These are phyloP conservation scores for Melanotaenia trifasciata DNA, from an alignment of 2,797 vertebrate species.

Conservation along the genomic window DNA sequence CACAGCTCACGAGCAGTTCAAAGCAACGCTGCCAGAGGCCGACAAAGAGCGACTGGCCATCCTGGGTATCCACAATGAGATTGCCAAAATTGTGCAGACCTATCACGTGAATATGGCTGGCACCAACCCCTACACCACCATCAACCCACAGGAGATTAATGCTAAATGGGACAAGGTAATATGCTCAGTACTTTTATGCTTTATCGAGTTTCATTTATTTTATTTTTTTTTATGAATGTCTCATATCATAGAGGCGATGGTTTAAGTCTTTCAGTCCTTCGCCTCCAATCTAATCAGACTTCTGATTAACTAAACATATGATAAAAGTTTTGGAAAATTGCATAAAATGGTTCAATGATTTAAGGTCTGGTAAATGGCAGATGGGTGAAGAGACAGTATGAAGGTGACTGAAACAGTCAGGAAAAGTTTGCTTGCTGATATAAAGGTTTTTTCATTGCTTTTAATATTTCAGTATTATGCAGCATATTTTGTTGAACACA, in stretches of 20 bases:
- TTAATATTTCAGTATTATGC: slow-evolving; percentile 4
- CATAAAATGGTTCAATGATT: not conserved
- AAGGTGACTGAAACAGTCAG: not conserved
- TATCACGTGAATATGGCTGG: slow-evolving; percentile 98
- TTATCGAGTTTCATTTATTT: not conserved
- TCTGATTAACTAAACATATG: not conserved
- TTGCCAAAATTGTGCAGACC: slow-evolving; percentile 96
- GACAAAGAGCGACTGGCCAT: slow-evolving; percentile 97
- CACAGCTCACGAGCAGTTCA: slow-evolving; percentile 97
- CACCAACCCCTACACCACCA: slow-evolving; percentile 95
- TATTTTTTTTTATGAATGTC: not conserved
- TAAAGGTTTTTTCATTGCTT: slow-evolving; percentile 14
- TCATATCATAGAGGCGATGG: too few relatives aligned
- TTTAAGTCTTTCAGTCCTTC: too few relatives aligned
- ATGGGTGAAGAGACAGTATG: not conserved
- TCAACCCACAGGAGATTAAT: slow-evolving; percentile 95
- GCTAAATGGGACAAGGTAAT: slow-evolving; percentile 96
- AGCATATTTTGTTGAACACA: slow-evolving; percentile 9
- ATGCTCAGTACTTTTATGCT: not conserved
- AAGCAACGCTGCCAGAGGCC: slow-evolving; percentile 95
- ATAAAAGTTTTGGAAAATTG: not conserved
- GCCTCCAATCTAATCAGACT: not conserved
- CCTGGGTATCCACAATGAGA: slow-evolving; percentile 97
- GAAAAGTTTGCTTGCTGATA: slow-evolving; percentile 6
- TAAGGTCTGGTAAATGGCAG: not conserved